These are phyloP conservation scores for Chaetophractus vellerosus DNA, from an alignment of 2,797 vertebrate species.

Conservation along the genomic window DNA sequence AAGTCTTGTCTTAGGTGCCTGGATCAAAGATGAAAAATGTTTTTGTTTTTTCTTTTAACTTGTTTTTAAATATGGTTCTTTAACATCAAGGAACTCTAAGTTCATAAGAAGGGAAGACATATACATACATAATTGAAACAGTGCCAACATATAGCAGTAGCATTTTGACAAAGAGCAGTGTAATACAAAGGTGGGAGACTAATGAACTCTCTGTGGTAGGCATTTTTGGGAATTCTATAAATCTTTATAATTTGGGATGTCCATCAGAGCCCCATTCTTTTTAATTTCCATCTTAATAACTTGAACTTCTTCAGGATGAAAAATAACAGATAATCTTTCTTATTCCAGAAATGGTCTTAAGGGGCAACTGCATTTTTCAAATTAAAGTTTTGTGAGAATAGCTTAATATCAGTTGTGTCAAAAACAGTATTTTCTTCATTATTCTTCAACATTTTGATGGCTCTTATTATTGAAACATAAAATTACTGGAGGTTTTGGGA, in stretches of 20 bases:
- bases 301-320: neutral
- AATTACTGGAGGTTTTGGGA: neutral
- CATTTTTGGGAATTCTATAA: too few species aligned
- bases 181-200: neutral
- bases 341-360: slow-evolving; percentile 30
- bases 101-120: neutral
- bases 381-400: slow-evolving; percentile 36
- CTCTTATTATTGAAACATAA: slow-evolving; percentile 24
- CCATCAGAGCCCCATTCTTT: neutral
- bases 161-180: neutral
- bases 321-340: slow-evolving; percentile 36
- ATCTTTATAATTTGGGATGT: neutral
- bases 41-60: neutral
- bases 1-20: slow-evolving; percentile 10
- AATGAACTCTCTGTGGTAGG: neutral
- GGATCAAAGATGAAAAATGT: slow-evolving; percentile 44
- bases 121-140: neutral
- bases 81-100: slow-evolving; percentile 22
- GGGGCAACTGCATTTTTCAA: neutral
- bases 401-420: neutral
- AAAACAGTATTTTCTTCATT: neutral
- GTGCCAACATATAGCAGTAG: neutral
- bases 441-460: slow-evolving; percentile 26
- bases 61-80: slow-evolving; percentile 31
- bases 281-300: neutral